These are phyloP conservation scores for Drosophila melanica DNA, from an alignment of 1,140 invertebrate genomes.

Conservation along the genomic window DNA sequence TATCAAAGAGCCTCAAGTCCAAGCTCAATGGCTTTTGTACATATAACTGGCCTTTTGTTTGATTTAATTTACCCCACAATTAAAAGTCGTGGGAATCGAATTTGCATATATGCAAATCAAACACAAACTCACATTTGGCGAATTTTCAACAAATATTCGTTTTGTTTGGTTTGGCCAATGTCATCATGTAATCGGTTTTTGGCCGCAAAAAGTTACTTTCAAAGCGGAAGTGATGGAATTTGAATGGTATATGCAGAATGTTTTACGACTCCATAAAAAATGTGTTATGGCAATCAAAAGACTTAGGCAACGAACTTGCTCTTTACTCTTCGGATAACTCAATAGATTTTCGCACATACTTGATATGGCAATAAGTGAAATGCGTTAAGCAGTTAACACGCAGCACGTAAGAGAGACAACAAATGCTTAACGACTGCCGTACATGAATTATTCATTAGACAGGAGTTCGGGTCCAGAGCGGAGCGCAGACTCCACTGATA, in stretches of 20 bases:
- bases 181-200: constrained; percentile 60
- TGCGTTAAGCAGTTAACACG: constrained; percentile 48
- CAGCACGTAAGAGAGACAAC: constrained; percentile 16
- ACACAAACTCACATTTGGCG: constrained; percentile 44
- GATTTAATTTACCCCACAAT: constrained; percentile 40
- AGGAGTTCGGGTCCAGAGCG: constrained; percentile 14
- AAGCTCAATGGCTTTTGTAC: constrained; percentile 45
- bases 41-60: constrained; percentile 33
- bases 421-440: constrained; percentile 5
- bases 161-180: constrained; percentile 48
- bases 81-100: constrained; percentile 77
- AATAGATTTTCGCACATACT: constrained; percentile 27
- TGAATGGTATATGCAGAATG: constrained; percentile 18
- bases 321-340: constrained; percentile 3
- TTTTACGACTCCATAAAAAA: constrained; percentile 27
- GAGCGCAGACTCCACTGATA: background rate
- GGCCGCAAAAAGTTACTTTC: constrained; percentile 42
- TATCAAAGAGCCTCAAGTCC: constrained; percentile 29
- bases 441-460: constrained; percentile 45
- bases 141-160: constrained; percentile 35
- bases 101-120: constrained; percentile 71
- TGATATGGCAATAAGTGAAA: constrained; percentile 36
- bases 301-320: constrained; percentile 68
- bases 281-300: constrained; percentile 46
- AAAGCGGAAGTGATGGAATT: constrained; percentile 50